Evolutionary conservation across 2,797 vertebrate genomes (phyloP), one percentile per base, ranked within the genome.

Genomic region (Limnodromus scolopaceus): DNA sequence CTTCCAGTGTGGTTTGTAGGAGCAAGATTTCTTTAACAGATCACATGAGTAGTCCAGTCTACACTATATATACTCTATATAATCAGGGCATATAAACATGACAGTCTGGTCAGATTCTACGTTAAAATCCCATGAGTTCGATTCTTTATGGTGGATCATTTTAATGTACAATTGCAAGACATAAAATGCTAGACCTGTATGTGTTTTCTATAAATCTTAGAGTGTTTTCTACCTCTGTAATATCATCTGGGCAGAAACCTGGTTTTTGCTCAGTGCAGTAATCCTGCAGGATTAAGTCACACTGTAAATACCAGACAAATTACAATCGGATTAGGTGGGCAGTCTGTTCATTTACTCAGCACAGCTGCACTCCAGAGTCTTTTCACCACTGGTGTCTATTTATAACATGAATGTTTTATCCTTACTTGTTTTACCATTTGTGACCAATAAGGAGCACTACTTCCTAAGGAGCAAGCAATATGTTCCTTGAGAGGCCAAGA

Each of bases 251-350:
- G 57, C 45, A 71, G 36, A 88, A 92, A 76, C 58, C 60, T 61
- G 70, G 27, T 64, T 86, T 97, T 64, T 94, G 88, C 97, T 97
- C 32, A 43, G 53, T 58, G 92, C 92, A 97, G 77, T 98, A 98
- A 98, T 98, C 98, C 95, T 83, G 46, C 57, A 89, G 97, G 98
- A 98, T 98, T 98, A 98, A 98, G 96, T 93, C 91, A 97, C 97
- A 97, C 94, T 97, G 98, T 98, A 98, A 96, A 97, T 60, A 96
- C 79, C 87, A 95, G 94, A 83, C 78, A 69, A 97, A 96, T 91
- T 82, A 93, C 96, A 95, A 89, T 94, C 15, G 3, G 95, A 95
- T 97, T 96, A 96, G 84, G 54, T 63, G 69, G 65, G 61, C 92
- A 92, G 92, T 92, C 95, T 91, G 93, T 91, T 94, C 89, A 77